These are phyloP conservation scores for Drosophila pandora DNA, from an alignment of 1,140 invertebrate species.

Conservation along the genomic window DNA sequence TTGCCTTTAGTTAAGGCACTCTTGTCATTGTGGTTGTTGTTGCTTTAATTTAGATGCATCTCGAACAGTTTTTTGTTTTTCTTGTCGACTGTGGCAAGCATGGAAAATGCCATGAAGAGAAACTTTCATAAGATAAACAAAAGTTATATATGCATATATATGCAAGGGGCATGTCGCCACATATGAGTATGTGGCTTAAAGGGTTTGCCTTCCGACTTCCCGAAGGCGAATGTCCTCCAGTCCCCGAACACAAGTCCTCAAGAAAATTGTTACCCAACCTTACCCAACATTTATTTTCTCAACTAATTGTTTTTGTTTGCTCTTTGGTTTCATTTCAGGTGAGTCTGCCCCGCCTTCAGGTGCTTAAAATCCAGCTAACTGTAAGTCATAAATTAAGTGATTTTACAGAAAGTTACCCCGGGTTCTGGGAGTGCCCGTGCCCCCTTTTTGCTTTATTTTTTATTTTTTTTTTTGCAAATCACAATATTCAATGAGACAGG, in stretches of 20 bases:
- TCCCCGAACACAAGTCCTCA: too few relatives aligned
- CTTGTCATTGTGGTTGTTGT: conserved; percentile 60
- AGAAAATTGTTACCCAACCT: neutral
- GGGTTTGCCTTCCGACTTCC: neutral
- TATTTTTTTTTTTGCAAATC: conserved; percentile 15
- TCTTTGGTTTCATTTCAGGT: conserved; percentile 50
- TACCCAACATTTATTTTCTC: conserved; percentile 1
- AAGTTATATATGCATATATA: conserved; percentile 52
- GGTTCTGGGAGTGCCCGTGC: conserved; percentile 4
- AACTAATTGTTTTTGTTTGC: conserved; percentile 32
- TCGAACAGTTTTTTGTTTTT: conserved; percentile 35
- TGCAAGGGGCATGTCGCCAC: conserved; percentile 10
- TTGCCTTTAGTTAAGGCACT: conserved; percentile 49
- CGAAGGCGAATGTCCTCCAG: conserved; percentile 6
- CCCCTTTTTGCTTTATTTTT: neutral
- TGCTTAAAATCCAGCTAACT: conserved; percentile 21
- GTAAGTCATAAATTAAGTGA: conserved; percentile 41
- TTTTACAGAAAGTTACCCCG: neutral
- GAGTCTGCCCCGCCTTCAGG: conserved; percentile 18
- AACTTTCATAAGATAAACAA: conserved; percentile 53
- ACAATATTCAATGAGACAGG: conserved; percentile 36
- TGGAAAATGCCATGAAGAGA: conserved; percentile 45
- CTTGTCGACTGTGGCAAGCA: conserved; percentile 28
- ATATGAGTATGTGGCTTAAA: conserved; percentile 4
- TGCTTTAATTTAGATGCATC: conserved; percentile 62